phyloP scores from a whole-genome alignment of 1,140 invertebrate genomes.

The Pseudobourletiella spinata region DNA sequence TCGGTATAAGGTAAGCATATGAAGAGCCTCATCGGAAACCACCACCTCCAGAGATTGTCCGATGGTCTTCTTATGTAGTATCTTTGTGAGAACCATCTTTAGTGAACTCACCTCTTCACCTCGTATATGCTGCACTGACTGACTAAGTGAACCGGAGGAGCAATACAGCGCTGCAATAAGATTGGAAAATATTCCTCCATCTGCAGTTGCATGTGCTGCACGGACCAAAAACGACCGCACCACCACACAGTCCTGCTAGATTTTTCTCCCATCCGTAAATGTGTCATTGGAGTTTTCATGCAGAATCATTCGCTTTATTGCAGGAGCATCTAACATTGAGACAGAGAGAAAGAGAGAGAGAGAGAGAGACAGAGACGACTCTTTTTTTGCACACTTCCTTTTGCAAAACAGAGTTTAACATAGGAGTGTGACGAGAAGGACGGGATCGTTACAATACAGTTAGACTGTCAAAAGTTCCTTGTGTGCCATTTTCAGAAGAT shows the following conservation, averaged over 20 bases:
- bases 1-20: neutral
- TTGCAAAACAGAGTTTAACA: too few relatives aligned
- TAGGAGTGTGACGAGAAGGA: too few relatives aligned
- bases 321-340: too few relatives aligned
- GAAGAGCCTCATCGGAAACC: neutral
- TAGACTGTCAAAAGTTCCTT: too few relatives aligned
- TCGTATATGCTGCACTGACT: neutral
- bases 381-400: too few relatives aligned
- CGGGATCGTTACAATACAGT: too few relatives aligned
- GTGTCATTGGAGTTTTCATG: neutral
- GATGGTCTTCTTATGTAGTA: conserved; percentile 1
- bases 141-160: too few relatives aligned
- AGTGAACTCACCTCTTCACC: neutral
- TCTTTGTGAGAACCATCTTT: neutral
- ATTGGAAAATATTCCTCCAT: neutral
- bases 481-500: too few relatives aligned
- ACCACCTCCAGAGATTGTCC: conserved; percentile 1
- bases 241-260: too few relatives aligned
- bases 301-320: too few relatives aligned
- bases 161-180: neutral
- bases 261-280: neutral
- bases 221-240: neutral
- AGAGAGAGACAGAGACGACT: too few relatives aligned
- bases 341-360: too few relatives aligned
- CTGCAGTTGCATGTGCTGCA: conserved; percentile 3